Conservation (phyloP, 1,140 invertebrate species). For the Gryon sp. region DNA sequence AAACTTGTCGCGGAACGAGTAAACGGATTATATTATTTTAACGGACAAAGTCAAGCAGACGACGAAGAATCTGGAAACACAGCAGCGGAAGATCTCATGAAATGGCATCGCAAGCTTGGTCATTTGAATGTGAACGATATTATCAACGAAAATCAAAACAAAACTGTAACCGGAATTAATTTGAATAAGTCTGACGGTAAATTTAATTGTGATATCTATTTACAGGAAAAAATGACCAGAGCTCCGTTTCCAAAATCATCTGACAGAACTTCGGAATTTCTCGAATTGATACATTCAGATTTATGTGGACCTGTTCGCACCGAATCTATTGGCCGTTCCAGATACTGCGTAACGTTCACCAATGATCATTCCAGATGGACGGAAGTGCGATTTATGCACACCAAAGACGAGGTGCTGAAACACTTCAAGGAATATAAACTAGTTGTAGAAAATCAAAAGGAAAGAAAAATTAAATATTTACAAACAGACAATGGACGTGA, state of each 20-base stretch:
- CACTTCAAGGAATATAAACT: background rate
- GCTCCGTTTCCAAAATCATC: slow-evolving; percentile 23
- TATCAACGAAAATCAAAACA: background rate
- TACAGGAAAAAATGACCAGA: slow-evolving; percentile 30
- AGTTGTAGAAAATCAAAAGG: background rate
- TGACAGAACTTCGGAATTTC: background rate
- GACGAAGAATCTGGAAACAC: no score
- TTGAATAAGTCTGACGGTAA: background rate
- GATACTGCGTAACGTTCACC: slow-evolving; percentile 66
- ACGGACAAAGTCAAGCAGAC: no score
- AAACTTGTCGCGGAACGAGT: no score
- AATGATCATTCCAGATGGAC: slow-evolving; percentile 61
- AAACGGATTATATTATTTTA: no score
- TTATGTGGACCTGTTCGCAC: no score
- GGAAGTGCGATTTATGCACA: slow-evolving; percentile 21
- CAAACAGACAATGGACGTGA: slow-evolving; percentile 72
- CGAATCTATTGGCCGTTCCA: slow-evolving; percentile 52
- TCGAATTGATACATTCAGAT: no score
- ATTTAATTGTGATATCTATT: slow-evolving; percentile 22
- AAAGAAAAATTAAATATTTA: slow-evolving; percentile 29
- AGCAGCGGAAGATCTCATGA: no score
- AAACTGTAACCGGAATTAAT: slow-evolving; percentile 16
- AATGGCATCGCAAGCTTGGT: background rate
- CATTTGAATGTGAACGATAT: slow-evolving; percentile 1
- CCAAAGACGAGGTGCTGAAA: background rate